Evolutionary conservation across 1,140 invertebrate species (phyloP), one percentile per base, ranked within the genome.

Genomic region (Euwallacea similis): DNA sequence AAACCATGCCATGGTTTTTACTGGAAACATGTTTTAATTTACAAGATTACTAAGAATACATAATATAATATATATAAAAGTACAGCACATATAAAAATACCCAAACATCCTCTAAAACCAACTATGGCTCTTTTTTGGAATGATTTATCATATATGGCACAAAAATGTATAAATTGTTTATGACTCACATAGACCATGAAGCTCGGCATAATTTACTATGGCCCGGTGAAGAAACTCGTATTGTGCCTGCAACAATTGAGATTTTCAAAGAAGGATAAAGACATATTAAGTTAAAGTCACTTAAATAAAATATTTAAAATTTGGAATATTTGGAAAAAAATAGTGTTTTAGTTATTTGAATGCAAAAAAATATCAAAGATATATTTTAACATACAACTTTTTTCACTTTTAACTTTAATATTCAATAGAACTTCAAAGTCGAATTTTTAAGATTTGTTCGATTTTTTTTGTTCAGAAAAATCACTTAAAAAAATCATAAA

Each of bases 171-270:
- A 65, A 67, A 43, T 65, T 64, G 54, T 75, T 80, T 75, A 80
- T 74, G 73, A 76, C 65, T 82, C 80, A 75, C 79, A 85, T 70
- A 89, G 79, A 79, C 91, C 91, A 83, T 94, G 92, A 74, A 94
- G 86, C 81, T 96, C 93, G 73, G 93, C 89, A 81, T 94, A 95
- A 83, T 94, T 94, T 66, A 93, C 87, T 81, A 95, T 91, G 80
- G 93, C 93, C 83, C 93, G 90, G 85, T 95, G 91, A 76, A 94
- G 85, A 85, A 96, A 95, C 87, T 95, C 93, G 81, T 95, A 96
- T 83, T 95, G 93, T 79, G 92, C 88, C 93, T 95, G 84, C 13
- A 89, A 74, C 69, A 58, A 69, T 56, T 16, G 16, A 16, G 4
- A 2, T 56, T 9, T 56, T 13, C 8, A 56, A 15, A 9, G 54